Base-by-base conservation (phyloP, 1,140 invertebrate species). In the Pseudachorutes palmiensis region DNA sequence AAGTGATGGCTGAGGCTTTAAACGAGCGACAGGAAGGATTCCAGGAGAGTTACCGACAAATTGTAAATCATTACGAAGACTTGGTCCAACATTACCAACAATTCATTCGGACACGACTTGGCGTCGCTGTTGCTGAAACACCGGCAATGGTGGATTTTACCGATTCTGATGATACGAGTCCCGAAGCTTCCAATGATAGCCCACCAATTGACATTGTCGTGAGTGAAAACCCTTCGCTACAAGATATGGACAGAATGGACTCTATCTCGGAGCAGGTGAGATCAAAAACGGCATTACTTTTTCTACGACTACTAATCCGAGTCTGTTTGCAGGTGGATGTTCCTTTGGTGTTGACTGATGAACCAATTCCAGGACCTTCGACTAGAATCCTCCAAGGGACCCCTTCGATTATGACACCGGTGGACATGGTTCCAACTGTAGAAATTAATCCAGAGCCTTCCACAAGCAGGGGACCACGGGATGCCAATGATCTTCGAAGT, bases 1-100 rank as follows among this genome's bases (percentile, higher is more conserved):
- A n/a, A n/a, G n/a, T 29, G 29, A 24, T 60, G 14, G 30, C 36
- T 5, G 16, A 71, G 51, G 70, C 41, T 19, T 41, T 73, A 30
- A 68, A 36, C 45, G 65, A 64, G 61, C 41, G 72, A 19, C 72
- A 73, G 36, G 72, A 73, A 36, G 29, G 72, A 22, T 73, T 73
- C 65, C 69, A 73, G 41, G 65, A 72, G 29, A 72, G 70, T 36
- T 73, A 73, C 57, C 59, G 69, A 30, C 72, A 73, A 58, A 49
- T 73, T n/a, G 72, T 73, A 30, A 69, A 62, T 49, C 72, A 73
- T 66, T 73, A 73, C 57, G 66, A 73, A 36, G 72, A 71, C 45
- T 59, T 73, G 14, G 72, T 73, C 5, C 59, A 33, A 16, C 67
- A 73, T 62, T 73, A 73, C 62, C 72, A 73, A 41, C 69, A 71